Base-by-base conservation (phyloP, 2,797 vertebrate genomes). In the Coendou prehensilis region DNA sequence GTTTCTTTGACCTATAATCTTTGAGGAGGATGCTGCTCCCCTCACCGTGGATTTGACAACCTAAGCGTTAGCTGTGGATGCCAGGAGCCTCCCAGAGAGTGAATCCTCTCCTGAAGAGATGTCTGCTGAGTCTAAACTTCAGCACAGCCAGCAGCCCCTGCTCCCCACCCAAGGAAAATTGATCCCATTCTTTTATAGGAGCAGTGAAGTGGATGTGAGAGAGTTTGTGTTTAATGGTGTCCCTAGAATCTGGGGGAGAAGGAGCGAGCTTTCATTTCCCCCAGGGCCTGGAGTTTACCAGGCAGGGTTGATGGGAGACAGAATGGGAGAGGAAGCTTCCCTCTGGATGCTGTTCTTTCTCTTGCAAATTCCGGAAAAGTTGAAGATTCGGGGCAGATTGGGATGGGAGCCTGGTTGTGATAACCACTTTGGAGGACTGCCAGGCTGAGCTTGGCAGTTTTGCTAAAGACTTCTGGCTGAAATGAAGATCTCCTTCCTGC, bases 1-100 rank as follows among this genome's bases (percentile, higher is more conserved):
- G 56, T 85, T 89, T 76, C 88, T 80, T 69, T 95, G 89, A 83
- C 78, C 93, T 94, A 4, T 75, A 73, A 92, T 94, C 93, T 96
- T 56, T 1, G 33, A 92, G 64, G 57, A 91, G 81, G 85, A 45
- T 8, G 6, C 18, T 1, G 6, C 57, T 69, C 18, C 18, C 30
- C 23, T 64, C 33, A 54, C 17, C 1, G 2, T 45, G 0, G 2
- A 15, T 67, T 69, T 33, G 37, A 84, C 92, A 91, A 30, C 37
- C 23, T 90, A 54, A 84, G 81, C 15, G 23, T 82, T 41, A 50
- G 81, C 41, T 18, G 9, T 71, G 93, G 87, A 73, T 71, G 54
- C 79, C 93, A 26, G 18, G 82, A 78, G 71, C 79, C 73, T 64
- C 63, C 28, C 64, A 28, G 71, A 87, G 18, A 89, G 47, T 0